These are phyloP conservation scores for Nothoprocta pentlandii DNA, from an alignment of 2,113 vertebrate species.

Conservation along the genomic window DNA sequence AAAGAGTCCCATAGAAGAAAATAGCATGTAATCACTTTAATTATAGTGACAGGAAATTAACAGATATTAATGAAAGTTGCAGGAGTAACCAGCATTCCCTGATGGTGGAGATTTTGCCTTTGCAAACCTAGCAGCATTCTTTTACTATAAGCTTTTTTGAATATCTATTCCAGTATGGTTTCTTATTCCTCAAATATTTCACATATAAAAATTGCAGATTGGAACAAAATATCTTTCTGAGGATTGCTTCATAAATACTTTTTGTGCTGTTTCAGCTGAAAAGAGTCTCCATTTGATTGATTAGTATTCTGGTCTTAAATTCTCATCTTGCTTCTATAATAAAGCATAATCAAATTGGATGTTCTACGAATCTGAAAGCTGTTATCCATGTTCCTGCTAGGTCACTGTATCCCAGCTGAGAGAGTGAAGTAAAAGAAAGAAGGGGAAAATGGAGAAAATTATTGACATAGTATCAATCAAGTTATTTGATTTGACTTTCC, in stretches of 20 bases:
- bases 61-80: neutral
- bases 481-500: constrained; percentile 17
- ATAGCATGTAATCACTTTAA: neutral
- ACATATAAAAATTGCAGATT: neutral
- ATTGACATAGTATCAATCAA: neutral
- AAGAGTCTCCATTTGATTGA: neutral
- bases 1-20: neutral
- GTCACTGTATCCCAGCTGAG: neutral
- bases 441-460: neutral
- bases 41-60: neutral
- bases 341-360: neutral
- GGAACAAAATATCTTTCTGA: neutral
- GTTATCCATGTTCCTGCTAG: neutral
- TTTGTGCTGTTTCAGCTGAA: neutral
- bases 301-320: neutral
- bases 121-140: neutral
- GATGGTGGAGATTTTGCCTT: neutral
- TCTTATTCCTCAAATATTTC: neutral
- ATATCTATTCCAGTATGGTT: neutral
- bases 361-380: neutral
- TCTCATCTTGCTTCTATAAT: neutral
- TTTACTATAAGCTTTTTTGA: neutral
- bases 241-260: neutral
- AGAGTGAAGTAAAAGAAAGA: neutral
- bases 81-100: neutral